Base-by-base conservation (phyloP, 2,113 vertebrate species). In the Callopanchax toddi region DNA sequence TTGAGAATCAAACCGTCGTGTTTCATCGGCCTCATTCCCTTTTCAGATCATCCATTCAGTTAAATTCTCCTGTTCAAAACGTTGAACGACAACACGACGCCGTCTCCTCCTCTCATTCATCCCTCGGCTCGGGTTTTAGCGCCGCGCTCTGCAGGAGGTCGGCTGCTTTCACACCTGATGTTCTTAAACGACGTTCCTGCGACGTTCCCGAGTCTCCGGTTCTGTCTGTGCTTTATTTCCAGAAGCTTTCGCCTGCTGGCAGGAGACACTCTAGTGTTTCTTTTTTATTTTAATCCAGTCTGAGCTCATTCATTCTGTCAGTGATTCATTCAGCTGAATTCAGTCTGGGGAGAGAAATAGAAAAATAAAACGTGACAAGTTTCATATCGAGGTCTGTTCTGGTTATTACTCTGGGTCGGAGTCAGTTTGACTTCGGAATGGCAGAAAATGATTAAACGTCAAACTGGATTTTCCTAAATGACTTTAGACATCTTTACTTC, bases 281-380 rank as follows among this genome's bases (percentile, higher is more conserved):
- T 34, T 34, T 53, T 53, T 25, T 53, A 12, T 40, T 55, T 40
- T 55, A 55, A 39, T 55, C 20, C 53, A 29, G 55, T 44, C 40
- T 44, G 39, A 29, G 44, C 18, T 34, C 43, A 21, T 46, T 60
- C 13, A 43, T 29, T 29, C 57, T 23, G 53, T 40, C 36, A 17
- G 20, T 17, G 53, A 23, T 22, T 55, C 20, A 23, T 54, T 54
- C 20, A 21, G 12, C 32, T 59, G 4, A 45, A 25, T 21, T n/a
- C 54, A 40, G 15, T 40, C 34, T 16, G 18, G 20, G 32, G 39
- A n/a, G 5, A 42, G 21, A 42, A 25, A 12, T 23, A 6, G 3
- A 25, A 29, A 53, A 53, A 2, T 18, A n/a, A n/a, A 3, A n/a
- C n/a, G 20, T 12, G 29, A 53, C 11, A 18, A 13, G 50, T 36